Evolutionary conservation across 2,797 vertebrate species (phyloP), one percentile per base, ranked within the genome.

Genomic region (Tarsius wallacei): DNA sequence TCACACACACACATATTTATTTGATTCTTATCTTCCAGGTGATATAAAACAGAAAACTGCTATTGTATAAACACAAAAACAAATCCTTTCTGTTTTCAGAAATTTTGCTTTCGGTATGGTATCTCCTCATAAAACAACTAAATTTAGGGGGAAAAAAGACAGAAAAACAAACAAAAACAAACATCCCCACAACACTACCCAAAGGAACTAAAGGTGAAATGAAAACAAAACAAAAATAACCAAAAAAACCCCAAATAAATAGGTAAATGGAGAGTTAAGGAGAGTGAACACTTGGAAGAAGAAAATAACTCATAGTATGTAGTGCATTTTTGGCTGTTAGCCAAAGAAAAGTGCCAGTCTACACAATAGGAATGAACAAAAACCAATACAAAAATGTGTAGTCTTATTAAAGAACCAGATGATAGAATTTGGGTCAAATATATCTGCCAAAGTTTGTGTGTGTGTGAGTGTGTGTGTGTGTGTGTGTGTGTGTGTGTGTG

Each of bases 21-120:
- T 42, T 49, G 51, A 87, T 68, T 92, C 80, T 81, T 64, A 71
- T 66, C 85, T 94, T 78, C 17, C 88, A 89, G 16, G 77, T 73
- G 12, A 63, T 59, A 31, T 33, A 63, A 81, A 78, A 83, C 47
- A n/a, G 1, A 61, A 81, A 87, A 70, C 66, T 63, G 16, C 2
- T 66, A 78, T 51, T 90, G 28, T 82, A 36, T 91, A 91, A 55
- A 53, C 11, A 77, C 3, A 82, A 87, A 11, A 42, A 42, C 42
- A 42, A 42, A 42, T 42, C 42, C 42, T 42, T 42, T 42, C 7
- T 42, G 42, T 42, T 42, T 42, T 42, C 42, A n/a, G 9, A 33
- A 83, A 87, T 73, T 94, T 17, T 83, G 22, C 78, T 66, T 94
- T 89, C 11, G 2, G 1, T 47, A 71, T 16, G 24, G 13, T 78